Percentiles rank a stretch among this genome's conserved stretches.
Conservation (phyloP, 2,797 vertebrate genomes). For the Jordanella pulchra region DNA sequence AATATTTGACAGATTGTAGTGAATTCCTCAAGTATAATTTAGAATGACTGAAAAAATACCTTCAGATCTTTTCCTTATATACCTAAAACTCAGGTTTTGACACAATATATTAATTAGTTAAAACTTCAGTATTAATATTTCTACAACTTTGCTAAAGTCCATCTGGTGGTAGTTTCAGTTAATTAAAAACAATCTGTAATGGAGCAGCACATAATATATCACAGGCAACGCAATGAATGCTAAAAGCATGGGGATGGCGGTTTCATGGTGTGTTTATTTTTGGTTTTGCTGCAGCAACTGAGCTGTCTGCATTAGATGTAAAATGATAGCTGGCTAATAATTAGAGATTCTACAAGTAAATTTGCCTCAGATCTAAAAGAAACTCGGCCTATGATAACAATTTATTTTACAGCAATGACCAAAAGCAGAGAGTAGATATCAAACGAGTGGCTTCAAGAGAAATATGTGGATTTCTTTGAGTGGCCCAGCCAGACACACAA, state of each 20-base stretch:
- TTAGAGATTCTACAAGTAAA: background rate
- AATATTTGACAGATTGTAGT: no score
- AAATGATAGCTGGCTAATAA: background rate
- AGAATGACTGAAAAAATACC: no score
- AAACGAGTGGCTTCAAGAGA: background rate
- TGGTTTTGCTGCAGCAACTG: background rate
- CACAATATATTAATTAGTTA: no score
- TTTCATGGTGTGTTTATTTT: background rate
- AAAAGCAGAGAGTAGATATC: background rate
- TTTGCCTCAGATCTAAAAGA: no score
- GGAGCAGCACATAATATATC: background rate
- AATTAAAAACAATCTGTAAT: no score
- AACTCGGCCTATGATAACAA: background rate
- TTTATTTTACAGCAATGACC: background rate
- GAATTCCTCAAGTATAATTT: no score
- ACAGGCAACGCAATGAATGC: background rate
- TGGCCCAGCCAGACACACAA: background rate
- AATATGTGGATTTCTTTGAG: background rate
- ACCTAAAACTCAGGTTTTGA: no score
- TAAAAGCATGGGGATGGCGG: background rate
- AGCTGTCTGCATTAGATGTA: background rate
- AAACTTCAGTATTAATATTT: no score
- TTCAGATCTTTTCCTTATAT: no score
- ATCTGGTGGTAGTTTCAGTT: no score
- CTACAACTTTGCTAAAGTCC: no score